Evolutionary conservation across 2,888 invertebrate species (phyloP).

Genomic region (Odontocolon sp.): DNA sequence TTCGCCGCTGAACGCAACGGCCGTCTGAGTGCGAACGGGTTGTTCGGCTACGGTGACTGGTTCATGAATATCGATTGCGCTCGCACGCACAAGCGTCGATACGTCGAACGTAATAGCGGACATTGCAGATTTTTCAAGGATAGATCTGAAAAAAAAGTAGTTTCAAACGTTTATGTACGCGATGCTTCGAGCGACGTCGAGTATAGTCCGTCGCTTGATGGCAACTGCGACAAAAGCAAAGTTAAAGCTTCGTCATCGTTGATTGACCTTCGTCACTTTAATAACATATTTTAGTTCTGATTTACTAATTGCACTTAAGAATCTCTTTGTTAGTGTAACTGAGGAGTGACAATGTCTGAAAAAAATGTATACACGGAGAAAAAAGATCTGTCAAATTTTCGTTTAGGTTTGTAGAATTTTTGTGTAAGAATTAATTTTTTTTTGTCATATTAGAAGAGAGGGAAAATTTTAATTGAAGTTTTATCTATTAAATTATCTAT

Average conservation of each 20-base stretch:
- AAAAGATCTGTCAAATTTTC: too few species aligned
- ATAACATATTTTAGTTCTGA: too few species aligned
- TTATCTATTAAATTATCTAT: too few species aligned
- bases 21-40: constrained; percentile 82
- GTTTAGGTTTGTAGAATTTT: too few species aligned
- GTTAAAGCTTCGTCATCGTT: constrained; percentile 22
- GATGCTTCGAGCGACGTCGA: neutral
- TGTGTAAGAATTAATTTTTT: too few species aligned
- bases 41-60: constrained; percentile 82
- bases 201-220: neutral
- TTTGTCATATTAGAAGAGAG: too few species aligned
- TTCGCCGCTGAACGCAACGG: constrained; percentile 84
- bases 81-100: constrained; percentile 86
- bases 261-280: neutral
- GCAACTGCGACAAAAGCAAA: neutral
- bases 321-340: too few species aligned
- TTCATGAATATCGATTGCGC: constrained; percentile 86
- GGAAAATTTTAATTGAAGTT: too few species aligned
- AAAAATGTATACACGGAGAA: too few species aligned
- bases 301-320: too few species aligned
- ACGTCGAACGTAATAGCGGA: constrained; percentile 87
- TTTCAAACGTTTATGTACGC: too few species aligned
- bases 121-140: constrained; percentile 85
- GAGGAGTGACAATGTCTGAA: too few species aligned
- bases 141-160: constrained; percentile 79